Percentiles rank a stretch among this genome's conserved stretches.
These are phyloP conservation scores for Macropus fuliginosus DNA, from an alignment of 2,797 vertebrate species.

Conservation along the genomic window DNA sequence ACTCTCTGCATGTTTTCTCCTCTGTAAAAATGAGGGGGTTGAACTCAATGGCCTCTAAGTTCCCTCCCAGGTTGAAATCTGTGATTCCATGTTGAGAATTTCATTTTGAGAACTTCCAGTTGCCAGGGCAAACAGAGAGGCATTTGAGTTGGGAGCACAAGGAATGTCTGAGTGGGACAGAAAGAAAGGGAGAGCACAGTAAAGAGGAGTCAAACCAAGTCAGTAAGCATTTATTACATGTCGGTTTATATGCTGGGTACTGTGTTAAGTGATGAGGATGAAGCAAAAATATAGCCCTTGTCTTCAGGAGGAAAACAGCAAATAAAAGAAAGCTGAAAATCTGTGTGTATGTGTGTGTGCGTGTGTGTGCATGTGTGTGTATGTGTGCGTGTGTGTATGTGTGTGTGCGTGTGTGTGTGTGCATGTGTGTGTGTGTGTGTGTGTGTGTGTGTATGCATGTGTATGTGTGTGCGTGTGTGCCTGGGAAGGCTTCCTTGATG, in stretches of 20 bases:
- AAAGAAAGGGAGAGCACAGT: neutral
- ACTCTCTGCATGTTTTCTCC: neutral
- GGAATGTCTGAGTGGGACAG: neutral
- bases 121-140: neutral
- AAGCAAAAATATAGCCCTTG: neutral
- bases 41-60: neutral
- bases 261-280: neutral
- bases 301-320: neutral
- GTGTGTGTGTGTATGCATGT: no score
- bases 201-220: neutral
- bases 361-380: no score
- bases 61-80: neutral
- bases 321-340: no score
- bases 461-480: neutral
- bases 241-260: neutral
- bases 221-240: neutral
- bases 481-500: neutral
- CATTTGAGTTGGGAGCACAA: neutral
- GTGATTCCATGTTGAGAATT: neutral
- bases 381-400: no score
- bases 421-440: no score
- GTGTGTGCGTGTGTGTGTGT: neutral
- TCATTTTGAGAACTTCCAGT: neutral
- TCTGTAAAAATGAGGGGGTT: neutral
- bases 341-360: neutral